Conservation (phyloP, 2,797 vertebrate species). For the Chiroxiphia lanceolata region DNA sequence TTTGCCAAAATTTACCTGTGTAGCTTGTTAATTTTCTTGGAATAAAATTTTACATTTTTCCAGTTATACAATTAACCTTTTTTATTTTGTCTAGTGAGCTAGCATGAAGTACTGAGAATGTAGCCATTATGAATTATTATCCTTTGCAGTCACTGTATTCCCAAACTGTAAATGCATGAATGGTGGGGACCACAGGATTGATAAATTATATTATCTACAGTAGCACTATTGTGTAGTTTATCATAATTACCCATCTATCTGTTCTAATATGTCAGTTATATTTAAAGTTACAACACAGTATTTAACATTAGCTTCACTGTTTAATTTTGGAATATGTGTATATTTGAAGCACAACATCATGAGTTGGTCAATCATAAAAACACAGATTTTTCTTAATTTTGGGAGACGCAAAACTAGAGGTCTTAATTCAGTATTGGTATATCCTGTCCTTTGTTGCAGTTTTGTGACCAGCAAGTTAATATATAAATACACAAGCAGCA, state of each 20-base stretch:
- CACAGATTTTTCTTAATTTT: slow-evolving; percentile 40
- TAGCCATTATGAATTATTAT: slow-evolving; percentile 71
- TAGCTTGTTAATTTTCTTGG: slow-evolving; percentile 99
- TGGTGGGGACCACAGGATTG: slow-evolving; percentile 73
- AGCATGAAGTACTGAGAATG: slow-evolving; percentile 77
- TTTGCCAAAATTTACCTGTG: slow-evolving; percentile 99
- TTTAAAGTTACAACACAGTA: slow-evolving; percentile 67
- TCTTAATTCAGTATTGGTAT: slow-evolving; percentile 42
- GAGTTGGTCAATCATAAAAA: slow-evolving; percentile 45
- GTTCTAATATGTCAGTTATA: slow-evolving; percentile 68
- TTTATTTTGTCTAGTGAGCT: slow-evolving; percentile 79
- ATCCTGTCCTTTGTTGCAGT: slow-evolving; percentile 52
- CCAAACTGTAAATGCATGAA: slow-evolving; percentile 75
- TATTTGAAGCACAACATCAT: slow-evolving; percentile 60
- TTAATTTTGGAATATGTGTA: slow-evolving; percentile 60
- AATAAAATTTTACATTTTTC: slow-evolving; percentile 98
- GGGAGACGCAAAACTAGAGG: slow-evolving; percentile 48
- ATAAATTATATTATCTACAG: slow-evolving; percentile 74
- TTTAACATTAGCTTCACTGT: slow-evolving; percentile 66
- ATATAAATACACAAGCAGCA: slow-evolving; percentile 50
- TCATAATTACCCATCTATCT: slow-evolving; percentile 72
- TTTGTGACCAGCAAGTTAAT: slow-evolving; percentile 60
- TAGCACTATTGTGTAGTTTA: slow-evolving; percentile 75
- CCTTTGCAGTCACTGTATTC: slow-evolving; percentile 73
- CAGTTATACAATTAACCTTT: slow-evolving; percentile 77